Base-by-base conservation (phyloP, 2,888 invertebrate species). In the Lydus trimaculatus region DNA sequence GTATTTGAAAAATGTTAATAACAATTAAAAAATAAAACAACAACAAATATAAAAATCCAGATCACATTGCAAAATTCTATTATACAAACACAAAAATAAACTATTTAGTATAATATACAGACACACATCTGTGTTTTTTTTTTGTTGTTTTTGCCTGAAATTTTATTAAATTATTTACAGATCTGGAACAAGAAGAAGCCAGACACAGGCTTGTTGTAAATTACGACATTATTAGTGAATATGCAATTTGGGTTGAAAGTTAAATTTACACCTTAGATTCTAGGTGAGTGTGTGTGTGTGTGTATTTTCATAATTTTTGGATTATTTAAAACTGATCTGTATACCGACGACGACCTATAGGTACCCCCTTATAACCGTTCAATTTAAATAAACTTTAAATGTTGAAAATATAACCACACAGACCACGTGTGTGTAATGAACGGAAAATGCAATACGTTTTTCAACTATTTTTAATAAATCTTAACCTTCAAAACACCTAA, bases 401-500 rank as follows among this genome's bases (percentile, higher is more conserved):
- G 31, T 31, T 5, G 60, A 69, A 58, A 65, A 61, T 65, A 43
- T n/a, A 43, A 43, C 17, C 17, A n/a, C 43, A 43, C 17, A 43
- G 5, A 43, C n/a, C n/a, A 17, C n/a, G n/a, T 36, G 69, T 69
- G 65, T 61, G 6, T 15, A 36, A 43, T 43, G 43, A 4, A 60
- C 59, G 69, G 69, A 65, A 65, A 69, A 65, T 65, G 66, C 61
- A 48, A 64, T 69, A 66, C 66, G n/a, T n/a, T 69, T 64, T 66
- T 48, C 20, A 69, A 64, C 69, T 69, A 69, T 69, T 69, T 69
- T 69, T 69, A 69, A 69, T 69, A 69, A 69, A 31, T 61, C 31
- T 69, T 66, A 69, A 69, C 69, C 69, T 69, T 69, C 69, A 69
- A 66, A 69, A 52, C 69, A 63, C 36, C 58, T 64, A 59, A 59